phyloP scores from a whole-genome alignment of 2,888 invertebrate species.

The Theristus sp. region DNA sequence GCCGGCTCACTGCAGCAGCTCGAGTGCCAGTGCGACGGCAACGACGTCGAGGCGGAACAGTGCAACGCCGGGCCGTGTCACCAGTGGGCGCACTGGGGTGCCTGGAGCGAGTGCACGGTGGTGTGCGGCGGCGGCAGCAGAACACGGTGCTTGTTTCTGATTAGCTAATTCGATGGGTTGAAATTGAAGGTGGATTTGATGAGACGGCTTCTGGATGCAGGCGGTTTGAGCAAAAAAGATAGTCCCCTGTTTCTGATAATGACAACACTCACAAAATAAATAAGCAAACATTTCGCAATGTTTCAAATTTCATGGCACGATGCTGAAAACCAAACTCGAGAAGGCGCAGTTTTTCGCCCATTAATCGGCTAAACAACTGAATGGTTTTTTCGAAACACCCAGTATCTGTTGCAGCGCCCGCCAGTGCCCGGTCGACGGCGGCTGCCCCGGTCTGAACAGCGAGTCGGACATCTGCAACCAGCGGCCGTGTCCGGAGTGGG shows the following conservation, averaged over 20 bases:
- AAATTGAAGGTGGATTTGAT: too few relatives aligned
- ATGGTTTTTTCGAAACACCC: too few relatives aligned
- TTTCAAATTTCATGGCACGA: too few relatives aligned
- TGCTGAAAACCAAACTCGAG: too few relatives aligned
- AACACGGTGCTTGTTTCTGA: background rate
- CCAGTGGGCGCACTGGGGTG: constrained; percentile 5
- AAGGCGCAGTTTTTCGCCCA: too few relatives aligned
- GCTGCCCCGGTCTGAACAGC: constrained; percentile 6
- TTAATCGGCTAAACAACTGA: too few relatives aligned
- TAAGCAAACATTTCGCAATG: too few relatives aligned
- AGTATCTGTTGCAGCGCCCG: background rate
- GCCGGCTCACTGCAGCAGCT: background rate
- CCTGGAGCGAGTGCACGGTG: constrained; percentile 6
- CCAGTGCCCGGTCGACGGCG: constrained; percentile 1
- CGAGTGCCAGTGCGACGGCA: background rate
- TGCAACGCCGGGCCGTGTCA: constrained; percentile 7
- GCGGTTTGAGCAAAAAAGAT: too few relatives aligned
- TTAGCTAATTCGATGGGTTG: too few relatives aligned
- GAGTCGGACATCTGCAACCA: constrained; percentile 8
- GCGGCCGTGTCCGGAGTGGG: constrained; percentile 10
- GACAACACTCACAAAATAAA: too few relatives aligned
- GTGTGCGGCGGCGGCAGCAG: constrained; percentile 5
- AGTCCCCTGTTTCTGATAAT: too few relatives aligned
- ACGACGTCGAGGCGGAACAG: background rate
- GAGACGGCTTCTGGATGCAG: too few relatives aligned